Percentiles rank a stretch among this genome's conserved stretches.
Evolutionary conservation across 2,888 invertebrate genomes (phyloP).

Genomic region (Tholera decimalis): DNA sequence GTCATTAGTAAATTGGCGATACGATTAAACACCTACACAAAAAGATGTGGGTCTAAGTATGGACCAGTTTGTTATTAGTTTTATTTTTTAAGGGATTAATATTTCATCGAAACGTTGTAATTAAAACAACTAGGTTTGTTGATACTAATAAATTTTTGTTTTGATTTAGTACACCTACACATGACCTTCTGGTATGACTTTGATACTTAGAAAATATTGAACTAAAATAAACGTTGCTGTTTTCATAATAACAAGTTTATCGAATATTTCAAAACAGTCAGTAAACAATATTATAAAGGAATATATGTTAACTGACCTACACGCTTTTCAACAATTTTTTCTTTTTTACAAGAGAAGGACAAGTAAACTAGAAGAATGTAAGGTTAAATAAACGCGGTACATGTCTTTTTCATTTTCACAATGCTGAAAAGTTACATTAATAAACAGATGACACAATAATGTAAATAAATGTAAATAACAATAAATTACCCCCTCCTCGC

Average conservation of each 20-base stretch:
- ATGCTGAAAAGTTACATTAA: not conserved
- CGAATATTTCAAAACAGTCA: conserved; percentile 1
- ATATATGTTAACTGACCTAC: no score
- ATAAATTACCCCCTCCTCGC: no score
- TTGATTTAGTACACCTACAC: conserved; percentile 9
- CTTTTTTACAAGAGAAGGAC: no score
- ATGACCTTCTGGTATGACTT: conserved; percentile 1
- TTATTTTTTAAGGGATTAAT: conserved; percentile 7
- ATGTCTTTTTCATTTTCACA: not conserved
- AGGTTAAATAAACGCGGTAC: no score
- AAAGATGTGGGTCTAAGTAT: not conserved
- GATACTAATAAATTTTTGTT: conserved; percentile 1
- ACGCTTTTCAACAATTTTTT: not conserved
- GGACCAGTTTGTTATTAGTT: not conserved
- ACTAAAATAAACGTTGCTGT: not conserved
- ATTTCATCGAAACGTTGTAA: not conserved
- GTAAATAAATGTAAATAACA: no score
- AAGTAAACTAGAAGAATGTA: no score
- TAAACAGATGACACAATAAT: not conserved
- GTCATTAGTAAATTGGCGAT: not conserved
- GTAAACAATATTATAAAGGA: conserved; percentile 11
- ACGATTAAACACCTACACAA: not conserved
- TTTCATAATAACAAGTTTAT: not conserved
- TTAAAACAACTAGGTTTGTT: not conserved
- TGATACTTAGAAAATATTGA: not conserved